Base-by-base conservation (phyloP, 2,113 vertebrate species). In the Hucho hucho region DNA sequence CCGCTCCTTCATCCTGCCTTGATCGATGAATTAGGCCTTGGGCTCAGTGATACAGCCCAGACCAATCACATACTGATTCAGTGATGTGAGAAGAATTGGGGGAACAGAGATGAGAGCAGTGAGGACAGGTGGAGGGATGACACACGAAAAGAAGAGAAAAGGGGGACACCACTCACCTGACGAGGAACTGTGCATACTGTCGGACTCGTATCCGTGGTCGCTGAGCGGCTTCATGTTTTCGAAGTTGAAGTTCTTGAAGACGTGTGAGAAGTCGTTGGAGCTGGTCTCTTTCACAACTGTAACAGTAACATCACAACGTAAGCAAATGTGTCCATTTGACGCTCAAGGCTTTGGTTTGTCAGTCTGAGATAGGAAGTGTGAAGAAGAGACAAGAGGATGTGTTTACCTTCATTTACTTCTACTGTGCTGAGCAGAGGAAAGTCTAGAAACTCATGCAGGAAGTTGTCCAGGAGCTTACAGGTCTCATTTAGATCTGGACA, bases 111-210 rank as follows among this genome's bases (percentile, higher is more conserved):
- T 37, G 37, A 37, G 37, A 43, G 37, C 9, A 43, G 46, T 12
- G 43, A 43, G 56, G 67, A 7, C 32, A 1, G 32, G 37, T n/a
- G 1, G 32, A 37, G 11, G 22, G 32, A 69, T 43, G n/a, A 49
- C 18, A 47, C 4, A 24, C 0, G 22, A 7, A 13, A 43, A 37
- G 7, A 58, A 16, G 58, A 20, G 37, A 24, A 20, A 29, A 56
- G 3, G 6, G 20, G 64, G 22, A 16, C 24, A 28, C 1, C 2
- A 80, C 90, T 94, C 29, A 98, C 97, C 94, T 90, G 95, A 82
- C 1, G 85, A 88, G 43, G 94, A 95, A 69, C 92, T 89, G 14
- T 94, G 93, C 0, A 95, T 95, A 75, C 94, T 96, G 78, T 94
- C 94, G 0, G 93, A 90, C 2, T 94, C 89, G 1, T 90, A 93